Conservation (phyloP, 2,797 vertebrate species). For the Myiothlypis coronata region DNA sequence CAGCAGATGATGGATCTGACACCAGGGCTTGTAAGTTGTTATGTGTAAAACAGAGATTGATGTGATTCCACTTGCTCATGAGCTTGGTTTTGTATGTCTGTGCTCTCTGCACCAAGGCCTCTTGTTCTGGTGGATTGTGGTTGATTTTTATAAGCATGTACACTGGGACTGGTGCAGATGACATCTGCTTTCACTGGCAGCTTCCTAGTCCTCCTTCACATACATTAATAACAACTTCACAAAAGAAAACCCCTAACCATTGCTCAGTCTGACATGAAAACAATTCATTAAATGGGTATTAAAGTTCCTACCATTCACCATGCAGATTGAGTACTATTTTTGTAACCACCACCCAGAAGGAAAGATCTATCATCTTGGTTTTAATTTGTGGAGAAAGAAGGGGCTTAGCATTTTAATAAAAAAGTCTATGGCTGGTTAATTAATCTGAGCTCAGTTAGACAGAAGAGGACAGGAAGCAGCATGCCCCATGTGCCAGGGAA, state of each 20-base stretch:
- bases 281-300: neutral
- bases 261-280: neutral
- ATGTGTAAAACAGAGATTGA: neutral
- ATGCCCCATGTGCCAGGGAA: neutral
- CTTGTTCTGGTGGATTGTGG: neutral
- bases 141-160: neutral
- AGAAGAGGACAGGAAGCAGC: neutral
- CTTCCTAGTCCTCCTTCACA: neutral
- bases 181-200: neutral
- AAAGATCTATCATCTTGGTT: neutral
- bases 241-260: neutral
- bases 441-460: neutral
- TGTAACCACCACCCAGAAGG: neutral
- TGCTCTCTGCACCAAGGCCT: neutral
- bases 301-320: neutral
- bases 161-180: neutral
- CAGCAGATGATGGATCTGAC: neutral
- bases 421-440: neutral
- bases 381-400: neutral
- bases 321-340: neutral
- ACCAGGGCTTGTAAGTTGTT: neutral
- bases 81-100: neutral
- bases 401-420: neutral
- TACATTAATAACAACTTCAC: neutral
- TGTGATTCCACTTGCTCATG: neutral